Evolutionary conservation across 2,797 vertebrate species (phyloP).

Genomic region (Muscicapa striata): DNA sequence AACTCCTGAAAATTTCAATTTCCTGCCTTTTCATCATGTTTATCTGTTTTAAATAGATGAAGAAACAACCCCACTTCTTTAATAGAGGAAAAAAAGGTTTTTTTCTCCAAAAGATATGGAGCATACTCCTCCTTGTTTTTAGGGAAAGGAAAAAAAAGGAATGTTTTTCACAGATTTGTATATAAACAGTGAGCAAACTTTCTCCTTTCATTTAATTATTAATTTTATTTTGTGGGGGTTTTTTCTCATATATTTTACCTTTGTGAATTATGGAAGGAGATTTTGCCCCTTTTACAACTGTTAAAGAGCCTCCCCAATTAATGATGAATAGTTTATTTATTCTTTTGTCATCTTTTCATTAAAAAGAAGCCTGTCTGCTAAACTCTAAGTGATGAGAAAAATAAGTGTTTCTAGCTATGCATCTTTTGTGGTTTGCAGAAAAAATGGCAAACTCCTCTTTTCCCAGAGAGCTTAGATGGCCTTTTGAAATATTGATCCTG

Average conservation of each 20-base stretch:
- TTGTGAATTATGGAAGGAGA: background rate
- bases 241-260: background rate
- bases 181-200: background rate
- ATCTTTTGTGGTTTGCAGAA: background rate
- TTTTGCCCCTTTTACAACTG: background rate
- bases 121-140: background rate
- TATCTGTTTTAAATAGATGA: background rate
- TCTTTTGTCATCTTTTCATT: background rate
- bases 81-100: background rate
- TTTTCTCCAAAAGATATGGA: background rate
- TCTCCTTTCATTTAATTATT: background rate
- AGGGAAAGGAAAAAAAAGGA: background rate
- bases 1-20: background rate
- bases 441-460: background rate
- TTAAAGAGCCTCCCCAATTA: background rate
- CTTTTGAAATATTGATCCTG: constrained; percentile 45
- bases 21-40: background rate
- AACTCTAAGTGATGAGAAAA: background rate
- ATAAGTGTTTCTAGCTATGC: background rate
- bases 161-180: background rate
- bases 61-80: background rate
- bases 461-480: background rate
- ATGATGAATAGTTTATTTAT: background rate
- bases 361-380: background rate
- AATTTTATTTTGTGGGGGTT: background rate